Percentiles rank a stretch among this genome's conserved stretches.
phyloP scores from a whole-genome alignment of 2,888 invertebrate genomes.

The Euclidia mi region DNA sequence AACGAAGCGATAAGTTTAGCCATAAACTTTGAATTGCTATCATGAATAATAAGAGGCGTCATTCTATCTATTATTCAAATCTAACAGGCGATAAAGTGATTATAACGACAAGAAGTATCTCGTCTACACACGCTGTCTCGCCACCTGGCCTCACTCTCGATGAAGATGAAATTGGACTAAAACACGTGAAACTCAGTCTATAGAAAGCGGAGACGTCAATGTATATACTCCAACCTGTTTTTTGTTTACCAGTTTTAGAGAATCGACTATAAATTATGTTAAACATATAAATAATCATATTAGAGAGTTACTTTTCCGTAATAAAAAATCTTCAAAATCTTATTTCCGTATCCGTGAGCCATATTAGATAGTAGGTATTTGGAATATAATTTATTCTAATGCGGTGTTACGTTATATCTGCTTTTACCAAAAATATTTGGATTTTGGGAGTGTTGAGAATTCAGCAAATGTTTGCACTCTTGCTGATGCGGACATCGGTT shows the following conservation, averaged over 20 bases:
- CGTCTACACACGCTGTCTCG: slow-evolving; percentile 18
- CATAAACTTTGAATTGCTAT: no score
- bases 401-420: neutral
- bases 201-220: slow-evolving; percentile 70
- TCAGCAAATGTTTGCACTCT: neutral
- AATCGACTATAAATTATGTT: slow-evolving; percentile 70
- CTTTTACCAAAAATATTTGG: no score
- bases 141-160: slow-evolving; percentile 48
- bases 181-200: slow-evolving; percentile 70
- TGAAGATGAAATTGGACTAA: slow-evolving; percentile 72
- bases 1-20: no score
- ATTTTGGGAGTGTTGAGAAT: neutral
- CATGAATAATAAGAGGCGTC: no score
- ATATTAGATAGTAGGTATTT: neutral
- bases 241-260: slow-evolving; percentile 51
- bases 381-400: slow-evolving; percentile 9
- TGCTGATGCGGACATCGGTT: slow-evolving; percentile 4
- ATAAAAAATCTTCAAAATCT: slow-evolving; percentile 19
- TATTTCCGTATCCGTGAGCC: slow-evolving; percentile 16
- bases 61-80: no score
- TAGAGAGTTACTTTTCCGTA: slow-evolving; percentile 58
- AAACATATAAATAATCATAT: slow-evolving; percentile 71
- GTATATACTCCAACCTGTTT: slow-evolving; percentile 74
- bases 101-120: slow-evolving; percentile 1
- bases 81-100: no score